Percentiles rank a stretch among this genome's conserved stretches.
phyloP scores from a whole-genome alignment of 2,888 invertebrate species.

The Dicyrtomina minuta region DNA sequence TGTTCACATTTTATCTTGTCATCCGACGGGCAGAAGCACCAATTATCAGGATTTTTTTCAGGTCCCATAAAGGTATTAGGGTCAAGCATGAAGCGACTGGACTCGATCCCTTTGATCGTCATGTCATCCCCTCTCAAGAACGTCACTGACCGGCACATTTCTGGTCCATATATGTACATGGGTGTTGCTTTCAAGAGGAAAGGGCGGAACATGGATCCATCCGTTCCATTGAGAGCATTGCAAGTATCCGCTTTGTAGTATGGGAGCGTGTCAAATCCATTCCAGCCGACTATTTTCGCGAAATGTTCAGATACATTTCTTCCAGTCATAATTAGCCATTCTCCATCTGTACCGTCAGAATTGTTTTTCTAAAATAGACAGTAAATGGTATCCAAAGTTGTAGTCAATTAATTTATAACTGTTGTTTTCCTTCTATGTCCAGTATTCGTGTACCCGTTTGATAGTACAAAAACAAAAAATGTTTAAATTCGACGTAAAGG shows the following conservation, averaged over 20 bases:
- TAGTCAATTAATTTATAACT: too few species aligned
- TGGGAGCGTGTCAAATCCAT: slow-evolving; percentile 39
- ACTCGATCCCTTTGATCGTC: slow-evolving; percentile 37
- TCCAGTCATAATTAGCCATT: slow-evolving; percentile 43
- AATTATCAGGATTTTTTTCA: slow-evolving; percentile 44
- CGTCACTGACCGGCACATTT: slow-evolving; percentile 55
- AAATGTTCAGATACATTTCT: slow-evolving; percentile 40
- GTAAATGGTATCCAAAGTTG: slow-evolving; percentile 18
- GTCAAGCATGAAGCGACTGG: slow-evolving; percentile 38
- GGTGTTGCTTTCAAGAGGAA: slow-evolving; percentile 53
- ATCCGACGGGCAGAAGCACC: slow-evolving; percentile 45
- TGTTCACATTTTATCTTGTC: slow-evolving; percentile 32
- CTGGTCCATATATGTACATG: slow-evolving; percentile 55
- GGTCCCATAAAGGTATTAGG: slow-evolving; percentile 34
- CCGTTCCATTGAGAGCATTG: slow-evolving; percentile 53
- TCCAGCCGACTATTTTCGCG: slow-evolving; percentile 40
- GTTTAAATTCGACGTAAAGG: too few species aligned
- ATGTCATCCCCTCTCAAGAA: slow-evolving; percentile 31
- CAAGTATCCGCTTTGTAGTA: slow-evolving; percentile 53
- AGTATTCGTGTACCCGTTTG: too few species aligned
- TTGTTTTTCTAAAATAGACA: slow-evolving; percentile 49
- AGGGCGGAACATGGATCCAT: slow-evolving; percentile 54
- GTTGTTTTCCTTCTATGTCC: too few species aligned
- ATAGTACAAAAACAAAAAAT: too few species aligned
- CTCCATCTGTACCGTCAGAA: slow-evolving; percentile 40